phyloP scores from a whole-genome alignment of 2,113 vertebrate genomes.

The Axis porcinus region DNA sequence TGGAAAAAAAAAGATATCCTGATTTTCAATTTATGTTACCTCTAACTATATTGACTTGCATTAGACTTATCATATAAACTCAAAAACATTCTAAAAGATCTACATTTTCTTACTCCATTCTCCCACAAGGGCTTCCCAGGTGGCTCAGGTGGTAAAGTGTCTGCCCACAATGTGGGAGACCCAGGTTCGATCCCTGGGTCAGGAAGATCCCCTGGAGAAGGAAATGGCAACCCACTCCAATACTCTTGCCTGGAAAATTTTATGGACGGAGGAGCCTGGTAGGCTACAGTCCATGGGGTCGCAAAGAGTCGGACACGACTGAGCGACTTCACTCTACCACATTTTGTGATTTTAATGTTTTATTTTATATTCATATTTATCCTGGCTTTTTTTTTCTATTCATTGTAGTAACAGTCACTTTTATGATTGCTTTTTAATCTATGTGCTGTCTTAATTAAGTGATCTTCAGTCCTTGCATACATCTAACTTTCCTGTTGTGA shows the following conservation, averaged over 20 bases:
- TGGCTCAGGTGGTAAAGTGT: too few relatives aligned
- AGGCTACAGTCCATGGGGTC: neutral
- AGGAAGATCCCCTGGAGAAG: neutral
- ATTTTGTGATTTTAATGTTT: neutral
- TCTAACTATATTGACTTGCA: neutral
- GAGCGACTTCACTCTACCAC: neutral
- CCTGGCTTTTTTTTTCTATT: neutral
- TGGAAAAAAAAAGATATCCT: neutral
- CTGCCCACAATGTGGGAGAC: neutral
- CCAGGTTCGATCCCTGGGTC: rapidly evolving
- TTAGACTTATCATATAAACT: neutral
- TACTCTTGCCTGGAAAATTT: neutral
- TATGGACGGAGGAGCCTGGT: neutral
- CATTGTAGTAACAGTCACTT: neutral
- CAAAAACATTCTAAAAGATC: neutral
- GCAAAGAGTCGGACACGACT: rapidly evolving
- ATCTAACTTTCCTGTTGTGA: neutral
- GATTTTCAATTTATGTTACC: neutral
- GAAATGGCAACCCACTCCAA: neutral
- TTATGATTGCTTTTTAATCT: neutral
- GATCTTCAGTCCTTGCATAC: neutral
- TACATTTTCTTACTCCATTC: neutral
- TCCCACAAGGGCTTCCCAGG: neutral
- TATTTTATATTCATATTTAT: neutral
- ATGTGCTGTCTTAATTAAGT: neutral